A percentile compares a stretch with the other conserved stretches of the same genome.
Conservation (phyloP, 2,888 invertebrate genomes). For the Willowsia nigromaculata region DNA sequence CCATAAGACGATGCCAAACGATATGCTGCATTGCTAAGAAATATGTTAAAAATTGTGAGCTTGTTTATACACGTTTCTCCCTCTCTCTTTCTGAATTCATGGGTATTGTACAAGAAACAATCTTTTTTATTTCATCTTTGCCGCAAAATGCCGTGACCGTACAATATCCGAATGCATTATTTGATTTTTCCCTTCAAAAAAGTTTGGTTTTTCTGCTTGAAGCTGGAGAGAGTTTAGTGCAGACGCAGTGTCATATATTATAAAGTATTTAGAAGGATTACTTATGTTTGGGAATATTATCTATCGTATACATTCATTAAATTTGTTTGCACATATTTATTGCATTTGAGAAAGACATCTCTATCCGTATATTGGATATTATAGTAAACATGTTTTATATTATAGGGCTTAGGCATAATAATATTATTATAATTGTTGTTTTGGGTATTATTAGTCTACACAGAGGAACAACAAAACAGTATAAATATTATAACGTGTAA, state of each 20-base stretch:
- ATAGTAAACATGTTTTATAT: neutral
- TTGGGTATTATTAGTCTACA: slow-evolving; percentile 1
- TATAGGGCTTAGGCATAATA: neutral
- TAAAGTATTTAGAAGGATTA: slow-evolving; percentile 7
- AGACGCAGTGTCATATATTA: neutral
- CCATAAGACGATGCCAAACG: neutral
- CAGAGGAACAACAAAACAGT: neutral
- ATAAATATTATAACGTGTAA: slow-evolving; percentile 16
- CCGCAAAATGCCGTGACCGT: neutral
- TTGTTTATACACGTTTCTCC: neutral
- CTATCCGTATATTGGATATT: neutral
- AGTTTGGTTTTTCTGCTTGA: neutral
- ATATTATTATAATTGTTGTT: slow-evolving; percentile 33
- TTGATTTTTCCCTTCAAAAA: slow-evolving; percentile 3
- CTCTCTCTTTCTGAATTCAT: neutral
- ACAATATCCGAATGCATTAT: neutral
- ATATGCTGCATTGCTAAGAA: neutral
- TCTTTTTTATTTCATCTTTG: slow-evolving; percentile 46
- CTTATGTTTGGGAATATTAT: neutral
- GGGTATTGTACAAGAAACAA: neutral
- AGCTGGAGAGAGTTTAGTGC: neutral
- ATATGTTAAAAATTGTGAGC: slow-evolving; percentile 11
- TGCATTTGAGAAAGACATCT: neutral
- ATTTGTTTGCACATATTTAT: slow-evolving; percentile 40
- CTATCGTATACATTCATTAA: neutral